Conservation (phyloP, 2,888 invertebrate genomes). For the Synergus gifuensis region DNA sequence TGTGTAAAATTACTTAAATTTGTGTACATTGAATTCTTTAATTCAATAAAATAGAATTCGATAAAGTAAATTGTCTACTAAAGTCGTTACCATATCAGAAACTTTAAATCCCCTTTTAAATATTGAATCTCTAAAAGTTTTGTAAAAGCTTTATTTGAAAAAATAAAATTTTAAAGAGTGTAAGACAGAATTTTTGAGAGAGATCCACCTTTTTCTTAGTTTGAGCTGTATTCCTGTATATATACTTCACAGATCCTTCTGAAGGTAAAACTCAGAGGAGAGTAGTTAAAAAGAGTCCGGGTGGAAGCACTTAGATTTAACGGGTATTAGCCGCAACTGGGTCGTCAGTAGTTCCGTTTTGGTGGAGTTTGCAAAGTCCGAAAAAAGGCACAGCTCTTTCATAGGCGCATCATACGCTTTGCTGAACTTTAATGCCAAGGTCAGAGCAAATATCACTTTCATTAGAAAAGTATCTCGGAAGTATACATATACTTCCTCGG, state of each 20-base stretch:
- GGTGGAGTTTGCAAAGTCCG: slow-evolving; percentile 18
- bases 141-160: not conserved
- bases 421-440: slow-evolving; percentile 32
- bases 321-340: slow-evolving; percentile 38
- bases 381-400: slow-evolving; percentile 26
- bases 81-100: too few species aligned
- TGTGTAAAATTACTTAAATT: too few species aligned
- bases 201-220: not conserved
- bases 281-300: slow-evolving; percentile 10
- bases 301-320: slow-evolving; percentile 27
- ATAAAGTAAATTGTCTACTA: too few species aligned
- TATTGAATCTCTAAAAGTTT: not conserved
- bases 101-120: not conserved
- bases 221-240: not conserved
- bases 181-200: not conserved
- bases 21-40: too few species aligned
- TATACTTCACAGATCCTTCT: not conserved
- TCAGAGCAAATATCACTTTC: slow-evolving; percentile 8
- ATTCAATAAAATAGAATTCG: too few species aligned
- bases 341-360: slow-evolving; percentile 34
- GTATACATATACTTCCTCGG: not conserved
- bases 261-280: slow-evolving; percentile 7
- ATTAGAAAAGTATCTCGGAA: not conserved
- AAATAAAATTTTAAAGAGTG: not conserved
- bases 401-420: slow-evolving; percentile 26